Evolutionary conservation across 2,797 vertebrate genomes (phyloP).

Genomic region (Danio tinwini): DNA sequence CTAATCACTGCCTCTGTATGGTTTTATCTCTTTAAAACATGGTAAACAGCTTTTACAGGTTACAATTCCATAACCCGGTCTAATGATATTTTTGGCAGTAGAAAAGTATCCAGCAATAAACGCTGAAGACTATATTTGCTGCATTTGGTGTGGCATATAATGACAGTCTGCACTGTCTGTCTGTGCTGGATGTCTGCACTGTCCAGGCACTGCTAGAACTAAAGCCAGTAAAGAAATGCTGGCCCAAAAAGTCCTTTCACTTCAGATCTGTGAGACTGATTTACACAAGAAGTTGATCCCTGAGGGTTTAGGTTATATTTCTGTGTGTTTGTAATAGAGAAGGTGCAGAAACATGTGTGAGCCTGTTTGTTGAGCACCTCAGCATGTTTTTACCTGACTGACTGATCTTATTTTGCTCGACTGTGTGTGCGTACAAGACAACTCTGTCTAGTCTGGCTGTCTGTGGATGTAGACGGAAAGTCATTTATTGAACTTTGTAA

Average conservation of each 20-base stretch:
- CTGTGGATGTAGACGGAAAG: slow-evolving; percentile 41
- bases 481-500: background rate
- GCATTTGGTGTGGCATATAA: slow-evolving; percentile 24
- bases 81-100: slow-evolving; percentile 6
- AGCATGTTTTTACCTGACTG: slow-evolving; percentile 53
- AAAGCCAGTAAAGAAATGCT: background rate
- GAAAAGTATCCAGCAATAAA: slow-evolving; percentile 14
- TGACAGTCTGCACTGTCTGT: slow-evolving; percentile 19
- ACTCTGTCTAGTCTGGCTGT: slow-evolving; percentile 38
- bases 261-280: slow-evolving; percentile 27
- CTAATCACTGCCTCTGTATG: background rate
- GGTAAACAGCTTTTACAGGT: slow-evolving; percentile 33
- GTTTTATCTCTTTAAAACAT: background rate
- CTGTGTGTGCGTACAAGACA: background rate
- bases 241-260: background rate
- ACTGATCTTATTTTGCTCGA: slow-evolving; percentile 15
- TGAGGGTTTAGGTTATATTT: slow-evolving; percentile 21
- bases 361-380: slow-evolving; percentile 48
- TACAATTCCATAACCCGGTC: background rate
- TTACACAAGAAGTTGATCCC: slow-evolving; percentile 32
- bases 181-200: background rate
- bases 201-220: slow-evolving; percentile 9
- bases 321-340: slow-evolving; percentile 17
- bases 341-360: slow-evolving; percentile 31
- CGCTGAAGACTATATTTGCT: slow-evolving; percentile 32